Percentiles rank a stretch among this genome's conserved stretches.
Conservation (phyloP, 37 sponge, comb jelly and placozoan genomes). For the Lycopodina hypogea region DNA sequence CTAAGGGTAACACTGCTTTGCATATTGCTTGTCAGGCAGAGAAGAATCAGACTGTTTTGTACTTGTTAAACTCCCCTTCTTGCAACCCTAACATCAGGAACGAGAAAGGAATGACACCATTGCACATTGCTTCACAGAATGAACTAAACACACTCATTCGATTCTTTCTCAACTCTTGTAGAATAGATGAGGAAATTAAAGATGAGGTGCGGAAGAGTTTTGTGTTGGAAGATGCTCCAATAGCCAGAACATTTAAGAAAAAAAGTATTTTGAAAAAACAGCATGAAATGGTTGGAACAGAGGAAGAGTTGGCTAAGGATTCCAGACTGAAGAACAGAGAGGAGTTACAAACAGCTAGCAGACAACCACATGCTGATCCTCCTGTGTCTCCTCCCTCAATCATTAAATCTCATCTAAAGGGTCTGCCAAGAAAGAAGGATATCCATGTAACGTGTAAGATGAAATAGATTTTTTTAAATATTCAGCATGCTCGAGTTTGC, state of each 20-base stretch:
- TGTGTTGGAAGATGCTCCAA: neutral
- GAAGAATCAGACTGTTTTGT: neutral
- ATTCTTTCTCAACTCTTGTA: neutral
- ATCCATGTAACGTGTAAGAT: too few relatives aligned
- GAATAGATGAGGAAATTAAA: neutral
- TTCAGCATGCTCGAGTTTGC: too few relatives aligned
- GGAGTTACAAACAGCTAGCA: too few relatives aligned
- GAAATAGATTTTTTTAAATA: too few relatives aligned
- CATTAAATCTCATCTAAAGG: too few relatives aligned
- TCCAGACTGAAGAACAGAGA: too few relatives aligned
- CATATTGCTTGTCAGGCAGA: neutral
- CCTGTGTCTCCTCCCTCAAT: too few relatives aligned
- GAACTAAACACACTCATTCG: neutral
- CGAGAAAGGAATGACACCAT: neutral
- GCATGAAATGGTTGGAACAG: too few relatives aligned
- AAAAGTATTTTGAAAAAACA: too few relatives aligned
- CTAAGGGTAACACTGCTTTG: neutral
- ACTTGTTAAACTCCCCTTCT: neutral
- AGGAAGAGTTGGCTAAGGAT: too few relatives aligned
- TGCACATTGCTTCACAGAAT: neutral
- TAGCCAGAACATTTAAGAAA: neutral
- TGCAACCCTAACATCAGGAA: conserved; percentile 17
- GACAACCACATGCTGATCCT: too few relatives aligned
- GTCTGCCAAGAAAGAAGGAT: too few relatives aligned
- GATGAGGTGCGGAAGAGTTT: neutral